phyloP scores from a whole-genome alignment of 2,888 invertebrate genomes.

The Coenonympha glycerion region DNA sequence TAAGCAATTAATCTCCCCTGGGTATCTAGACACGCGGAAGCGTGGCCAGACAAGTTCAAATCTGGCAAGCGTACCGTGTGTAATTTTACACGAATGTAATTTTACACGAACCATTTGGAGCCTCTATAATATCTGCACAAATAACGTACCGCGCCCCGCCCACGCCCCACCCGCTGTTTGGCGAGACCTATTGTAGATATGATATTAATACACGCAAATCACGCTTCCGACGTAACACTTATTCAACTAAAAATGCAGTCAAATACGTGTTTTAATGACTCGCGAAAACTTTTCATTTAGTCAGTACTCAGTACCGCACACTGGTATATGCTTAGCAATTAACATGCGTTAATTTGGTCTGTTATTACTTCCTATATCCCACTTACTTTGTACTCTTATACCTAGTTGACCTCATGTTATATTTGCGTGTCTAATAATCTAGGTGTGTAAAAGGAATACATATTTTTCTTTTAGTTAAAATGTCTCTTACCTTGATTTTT shows the following conservation, averaged over 20 bases:
- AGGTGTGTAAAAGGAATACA: not conserved
- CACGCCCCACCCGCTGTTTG: no score
- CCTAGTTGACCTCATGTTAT: not conserved
- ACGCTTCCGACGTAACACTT: not conserved
- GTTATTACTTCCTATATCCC: conserved; percentile 3
- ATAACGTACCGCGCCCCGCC: no score
- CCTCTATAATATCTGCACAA: no score
- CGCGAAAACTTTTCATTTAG: conserved; percentile 6
- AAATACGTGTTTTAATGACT: conserved; percentile 10
- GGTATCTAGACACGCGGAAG: no score
- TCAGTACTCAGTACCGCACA: not conserved
- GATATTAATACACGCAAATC: not conserved
- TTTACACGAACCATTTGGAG: no score
- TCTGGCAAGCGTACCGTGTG: no score
- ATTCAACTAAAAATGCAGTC: not conserved
- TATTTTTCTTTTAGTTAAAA: not conserved
- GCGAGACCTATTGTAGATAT: no score
- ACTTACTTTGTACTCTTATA: not conserved
- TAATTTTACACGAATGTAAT: no score
- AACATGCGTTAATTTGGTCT: not conserved
- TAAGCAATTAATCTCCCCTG: no score
- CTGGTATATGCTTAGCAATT: no score
- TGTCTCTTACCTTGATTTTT: no score
- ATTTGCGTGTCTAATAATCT: not conserved
- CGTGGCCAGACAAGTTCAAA: no score